These are phyloP conservation scores for Eupithecia vulgata DNA, from an alignment of 2,888 invertebrate species.

Conservation along the genomic window DNA sequence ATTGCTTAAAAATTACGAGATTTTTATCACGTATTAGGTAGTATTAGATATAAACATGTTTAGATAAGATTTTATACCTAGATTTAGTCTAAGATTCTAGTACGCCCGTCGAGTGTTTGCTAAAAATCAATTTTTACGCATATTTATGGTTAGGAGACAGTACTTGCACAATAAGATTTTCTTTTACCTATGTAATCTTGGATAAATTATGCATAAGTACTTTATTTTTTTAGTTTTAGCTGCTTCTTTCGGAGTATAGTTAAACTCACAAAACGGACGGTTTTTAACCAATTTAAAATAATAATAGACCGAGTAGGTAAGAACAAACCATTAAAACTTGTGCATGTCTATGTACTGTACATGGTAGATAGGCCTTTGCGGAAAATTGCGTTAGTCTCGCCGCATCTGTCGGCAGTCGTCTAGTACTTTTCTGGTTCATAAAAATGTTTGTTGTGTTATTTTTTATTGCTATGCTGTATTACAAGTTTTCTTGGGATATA, in stretches of 20 bases:
- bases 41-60: background rate
- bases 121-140: no score
- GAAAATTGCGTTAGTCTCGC: constrained; percentile 30
- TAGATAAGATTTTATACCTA: background rate
- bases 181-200: no score
- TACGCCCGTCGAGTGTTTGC: no score
- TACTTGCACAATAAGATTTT: no score
- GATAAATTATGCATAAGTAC: no score
- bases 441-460: background rate
- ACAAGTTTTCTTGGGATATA: background rate
- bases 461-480: background rate
- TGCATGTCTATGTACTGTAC: constrained; percentile 16
- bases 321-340: constrained; percentile 12
- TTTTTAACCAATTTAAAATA: background rate
- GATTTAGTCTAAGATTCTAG: no score
- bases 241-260: background rate
- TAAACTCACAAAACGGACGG: background rate
- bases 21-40: background rate
- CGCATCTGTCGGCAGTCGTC: constrained; percentile 14
- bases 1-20: background rate
- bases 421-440: constrained; percentile 19
- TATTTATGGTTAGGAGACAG: no score
- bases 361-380: constrained; percentile 15
- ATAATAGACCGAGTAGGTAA: background rate
- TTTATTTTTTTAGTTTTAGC: background rate